These are phyloP conservation scores for Atherinomorus stipes DNA, from an alignment of 2,113 vertebrate genomes.

Conservation along the genomic window DNA sequence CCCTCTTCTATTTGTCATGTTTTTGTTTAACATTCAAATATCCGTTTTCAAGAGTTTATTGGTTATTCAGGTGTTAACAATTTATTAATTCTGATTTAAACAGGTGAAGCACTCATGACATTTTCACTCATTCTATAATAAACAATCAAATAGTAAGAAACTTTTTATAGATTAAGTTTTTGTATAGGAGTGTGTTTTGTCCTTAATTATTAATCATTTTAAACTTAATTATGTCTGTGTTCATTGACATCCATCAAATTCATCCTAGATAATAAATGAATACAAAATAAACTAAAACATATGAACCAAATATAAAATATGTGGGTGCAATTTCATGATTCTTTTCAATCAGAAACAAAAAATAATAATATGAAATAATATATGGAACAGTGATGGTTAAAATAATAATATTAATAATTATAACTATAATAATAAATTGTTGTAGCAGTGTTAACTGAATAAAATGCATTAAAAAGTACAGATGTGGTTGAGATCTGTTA, in stretches of 20 bases:
- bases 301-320: neutral
- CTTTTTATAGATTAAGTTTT: neutral
- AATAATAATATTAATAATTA: no score
- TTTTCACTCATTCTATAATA: no score
- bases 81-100: neutral
- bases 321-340: neutral
- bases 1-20: neutral
- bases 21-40: neutral
- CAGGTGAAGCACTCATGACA: neutral
- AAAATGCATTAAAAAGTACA: constrained; percentile 7
- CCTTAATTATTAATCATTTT: no score
- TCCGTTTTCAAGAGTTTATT: neutral
- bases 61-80: neutral
- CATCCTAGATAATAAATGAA: neutral
- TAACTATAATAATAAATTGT: no score
- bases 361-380: no score
- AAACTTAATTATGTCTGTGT: constrained; percentile 4
- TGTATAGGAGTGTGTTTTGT: no score
- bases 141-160: no score
- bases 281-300: neutral
- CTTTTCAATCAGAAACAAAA: neutral
- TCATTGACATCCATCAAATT: neutral
- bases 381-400: no score
- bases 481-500: neutral
- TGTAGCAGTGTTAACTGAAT: neutral